Conservation (phyloP, 2,888 invertebrate species). For the Agrenia bidenticulata region DNA sequence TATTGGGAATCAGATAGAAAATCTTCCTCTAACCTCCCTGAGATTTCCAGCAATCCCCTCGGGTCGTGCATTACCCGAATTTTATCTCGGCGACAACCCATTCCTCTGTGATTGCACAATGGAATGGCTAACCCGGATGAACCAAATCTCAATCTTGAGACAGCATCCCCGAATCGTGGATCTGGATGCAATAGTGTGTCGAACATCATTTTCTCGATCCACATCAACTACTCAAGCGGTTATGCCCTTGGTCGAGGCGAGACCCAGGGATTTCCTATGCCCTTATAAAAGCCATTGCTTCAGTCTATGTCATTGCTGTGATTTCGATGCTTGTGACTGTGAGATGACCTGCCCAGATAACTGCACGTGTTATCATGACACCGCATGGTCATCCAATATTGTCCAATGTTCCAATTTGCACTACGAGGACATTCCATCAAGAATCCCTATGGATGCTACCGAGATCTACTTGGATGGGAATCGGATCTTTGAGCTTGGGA, state of each 20-base stretch:
- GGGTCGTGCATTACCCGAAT: conserved; percentile 77
- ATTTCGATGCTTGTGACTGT: conserved; percentile 94
- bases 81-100: conserved; percentile 89
- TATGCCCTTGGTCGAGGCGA: conserved; percentile 67
- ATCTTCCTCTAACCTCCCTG: conserved; percentile 77
- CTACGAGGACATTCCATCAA: conserved; percentile 77
- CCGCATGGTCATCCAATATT: conserved; percentile 84
- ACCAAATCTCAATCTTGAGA: conserved; percentile 70
- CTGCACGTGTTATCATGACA: conserved; percentile 92
- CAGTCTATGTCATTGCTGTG: conserved; percentile 92
- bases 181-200: conserved; percentile 82
- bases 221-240: conserved; percentile 8
- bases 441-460: conserved; percentile 85
- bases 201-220: conserved; percentile 69
- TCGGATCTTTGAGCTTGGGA: conserved; percentile 71
- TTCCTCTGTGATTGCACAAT: conserved; percentile 92
- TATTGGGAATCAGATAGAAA: conserved; percentile 82
- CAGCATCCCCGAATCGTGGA: conserved; percentile 88
- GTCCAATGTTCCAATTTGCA: conserved; percentile 86
- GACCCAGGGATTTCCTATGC: conserved; percentile 83
- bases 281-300: conserved; percentile 91
- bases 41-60: conserved; percentile 69
- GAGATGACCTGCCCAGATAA: conserved; percentile 94
- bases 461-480: conserved; percentile 84
- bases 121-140: conserved; percentile 91